Evolutionary conservation across 2,888 invertebrate species (phyloP).

Genomic region (Pollenia griseotomentosa): DNA sequence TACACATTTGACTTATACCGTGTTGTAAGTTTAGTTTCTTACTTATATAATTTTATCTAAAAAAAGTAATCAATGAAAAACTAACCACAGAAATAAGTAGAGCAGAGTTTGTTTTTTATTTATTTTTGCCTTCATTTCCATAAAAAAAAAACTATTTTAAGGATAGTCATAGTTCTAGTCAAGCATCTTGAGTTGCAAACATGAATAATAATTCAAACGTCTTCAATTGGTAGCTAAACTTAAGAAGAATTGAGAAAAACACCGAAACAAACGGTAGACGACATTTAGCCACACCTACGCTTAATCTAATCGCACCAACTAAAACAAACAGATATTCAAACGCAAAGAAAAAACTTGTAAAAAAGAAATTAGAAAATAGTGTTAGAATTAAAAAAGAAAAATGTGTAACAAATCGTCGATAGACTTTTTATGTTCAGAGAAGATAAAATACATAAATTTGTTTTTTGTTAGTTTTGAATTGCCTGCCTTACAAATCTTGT

Average conservation of each 20-base stretch:
- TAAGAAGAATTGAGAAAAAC: constrained; percentile 24
- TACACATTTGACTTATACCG: not conserved
- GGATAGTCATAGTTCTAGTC: constrained; percentile 58
- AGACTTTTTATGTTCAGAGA: constrained; percentile 41
- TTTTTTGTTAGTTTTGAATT: constrained; percentile 37
- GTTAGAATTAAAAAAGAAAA: constrained; percentile 24
- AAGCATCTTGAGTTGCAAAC: constrained; percentile 53
- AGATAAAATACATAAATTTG: constrained; percentile 66
- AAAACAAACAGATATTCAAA: constrained; percentile 38
- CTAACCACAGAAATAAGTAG: constrained; percentile 56
- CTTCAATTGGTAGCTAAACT: constrained; percentile 13
- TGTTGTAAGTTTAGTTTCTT: not conserved
- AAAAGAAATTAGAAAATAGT: constrained; percentile 59
- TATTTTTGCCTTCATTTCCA: constrained; percentile 18
- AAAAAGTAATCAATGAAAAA: constrained; percentile 63
- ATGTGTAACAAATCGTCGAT: constrained; percentile 61
- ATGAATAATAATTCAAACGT: constrained; percentile 65
- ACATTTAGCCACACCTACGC: constrained; percentile 72
- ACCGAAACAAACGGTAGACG: constrained; percentile 66
- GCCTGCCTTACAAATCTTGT: constrained; percentile 66
- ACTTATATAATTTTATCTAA: constrained; percentile 47
- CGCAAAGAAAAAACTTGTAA: constrained; percentile 5
- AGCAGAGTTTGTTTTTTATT: constrained; percentile 46
- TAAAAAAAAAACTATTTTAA: constrained; percentile 62
- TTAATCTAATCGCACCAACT: constrained; percentile 49